Percentiles rank a stretch among this genome's conserved stretches.
These are phyloP conservation scores for Omphaloscelis lunosa DNA, from an alignment of 2,888 invertebrate genomes.

Conservation along the genomic window DNA sequence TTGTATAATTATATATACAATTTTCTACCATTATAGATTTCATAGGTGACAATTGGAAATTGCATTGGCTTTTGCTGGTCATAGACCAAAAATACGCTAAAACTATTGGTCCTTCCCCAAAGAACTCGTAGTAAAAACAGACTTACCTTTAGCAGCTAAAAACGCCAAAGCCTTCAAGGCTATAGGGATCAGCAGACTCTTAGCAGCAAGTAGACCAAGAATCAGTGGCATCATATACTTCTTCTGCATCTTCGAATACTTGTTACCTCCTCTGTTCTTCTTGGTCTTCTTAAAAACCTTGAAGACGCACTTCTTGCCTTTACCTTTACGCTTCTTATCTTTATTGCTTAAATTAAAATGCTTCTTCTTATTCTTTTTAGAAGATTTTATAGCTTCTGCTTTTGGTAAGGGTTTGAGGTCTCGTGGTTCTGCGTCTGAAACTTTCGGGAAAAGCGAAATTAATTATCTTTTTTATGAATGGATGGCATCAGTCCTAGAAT, in stretches of 20 bases:
- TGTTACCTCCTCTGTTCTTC: slow-evolving; percentile 66
- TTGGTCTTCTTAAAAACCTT: slow-evolving; percentile 79
- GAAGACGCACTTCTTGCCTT: slow-evolving; percentile 79
- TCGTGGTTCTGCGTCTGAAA: slow-evolving; percentile 60
- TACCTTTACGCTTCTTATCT: slow-evolving; percentile 69
- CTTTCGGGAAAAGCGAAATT: neutral
- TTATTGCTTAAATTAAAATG: slow-evolving; percentile 30
- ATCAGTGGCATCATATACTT: slow-evolving; percentile 92
- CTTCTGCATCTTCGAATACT: slow-evolving; percentile 80
- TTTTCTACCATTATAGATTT: neutral
- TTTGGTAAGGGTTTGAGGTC: slow-evolving; percentile 42
- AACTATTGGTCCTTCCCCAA: neutral
- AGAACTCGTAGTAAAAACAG: neutral
- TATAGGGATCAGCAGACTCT: slow-evolving; percentile 92
- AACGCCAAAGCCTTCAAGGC: slow-evolving; percentile 93
- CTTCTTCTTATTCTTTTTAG: slow-evolving; percentile 62
- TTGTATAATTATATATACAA: neutral
- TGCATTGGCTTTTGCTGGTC: neutral
- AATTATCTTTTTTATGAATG: neutral
- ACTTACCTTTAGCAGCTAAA: slow-evolving; percentile 91
- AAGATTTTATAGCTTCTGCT: slow-evolving; percentile 41
- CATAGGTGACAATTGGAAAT: neutral
- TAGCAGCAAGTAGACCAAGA: slow-evolving; percentile 92
- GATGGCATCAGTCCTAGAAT: too few relatives aligned
- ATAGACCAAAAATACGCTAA: neutral